A percentile compares a stretch with the other conserved stretches of the same genome.
Conservation (phyloP, 2,113 vertebrate species). For the Protobothrops mucrosquamatus region DNA sequence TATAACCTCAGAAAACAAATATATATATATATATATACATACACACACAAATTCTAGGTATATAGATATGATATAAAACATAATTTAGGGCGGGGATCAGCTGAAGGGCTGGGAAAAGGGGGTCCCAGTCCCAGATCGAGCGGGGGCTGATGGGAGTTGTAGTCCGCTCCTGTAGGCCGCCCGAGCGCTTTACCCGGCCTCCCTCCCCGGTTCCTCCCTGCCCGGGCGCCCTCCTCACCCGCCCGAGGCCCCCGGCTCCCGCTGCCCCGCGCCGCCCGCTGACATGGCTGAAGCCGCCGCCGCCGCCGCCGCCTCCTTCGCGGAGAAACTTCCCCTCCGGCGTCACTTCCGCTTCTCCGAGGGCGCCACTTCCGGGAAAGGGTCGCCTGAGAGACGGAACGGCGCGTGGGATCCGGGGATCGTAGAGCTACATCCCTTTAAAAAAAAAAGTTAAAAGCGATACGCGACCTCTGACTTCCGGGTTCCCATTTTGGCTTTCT, state of each 20-base stretch:
- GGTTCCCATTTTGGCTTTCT: background rate
- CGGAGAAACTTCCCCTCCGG: background rate
- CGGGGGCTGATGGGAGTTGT: background rate
- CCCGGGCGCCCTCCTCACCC: constrained; percentile 43
- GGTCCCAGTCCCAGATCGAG: background rate
- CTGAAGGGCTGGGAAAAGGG: background rate
- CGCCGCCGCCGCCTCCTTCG: constrained; percentile 38
- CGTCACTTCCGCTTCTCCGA: constrained; percentile 56
- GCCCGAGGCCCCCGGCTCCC: constrained; percentile 52
- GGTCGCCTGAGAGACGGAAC: background rate
- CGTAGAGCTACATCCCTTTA: background rate
- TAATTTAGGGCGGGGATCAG: background rate
- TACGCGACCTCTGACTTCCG: background rate
- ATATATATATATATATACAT: no score
- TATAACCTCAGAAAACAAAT: no score
- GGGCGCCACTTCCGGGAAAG: constrained; percentile 18
- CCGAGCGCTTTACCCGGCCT: background rate
- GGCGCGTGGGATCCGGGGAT: no score
- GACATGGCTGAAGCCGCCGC: constrained; percentile 68
- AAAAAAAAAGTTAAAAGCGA: background rate
- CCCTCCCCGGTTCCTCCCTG: background rate
- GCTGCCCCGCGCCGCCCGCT: constrained; percentile 70
- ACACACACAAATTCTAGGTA: no score
- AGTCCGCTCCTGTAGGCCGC: background rate
- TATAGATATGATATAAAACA: background rate